Percentiles rank a stretch among this genome's conserved stretches.
Conservation (phyloP, 2,888 invertebrate genomes). For the Synanthedon myopaeformis region DNA sequence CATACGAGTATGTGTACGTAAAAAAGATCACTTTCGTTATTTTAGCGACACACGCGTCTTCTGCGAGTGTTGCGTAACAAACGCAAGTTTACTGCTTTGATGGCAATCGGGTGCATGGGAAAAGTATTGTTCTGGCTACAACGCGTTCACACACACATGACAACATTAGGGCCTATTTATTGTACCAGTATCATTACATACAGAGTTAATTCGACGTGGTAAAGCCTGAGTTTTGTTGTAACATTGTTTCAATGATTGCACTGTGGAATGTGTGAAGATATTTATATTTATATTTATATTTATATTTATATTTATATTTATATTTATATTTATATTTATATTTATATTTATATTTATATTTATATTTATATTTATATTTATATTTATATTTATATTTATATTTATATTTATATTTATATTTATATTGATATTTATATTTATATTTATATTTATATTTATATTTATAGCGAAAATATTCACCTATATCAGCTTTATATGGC, state of each 20-base stretch:
- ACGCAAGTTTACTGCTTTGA: constrained; percentile 49
- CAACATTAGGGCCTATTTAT: constrained; percentile 21
- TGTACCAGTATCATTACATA: not conserved
- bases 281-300: too few relatives aligned
- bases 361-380: too few relatives aligned
- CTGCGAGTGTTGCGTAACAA: constrained; percentile 43
- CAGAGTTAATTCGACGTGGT: not conserved
- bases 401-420: too few relatives aligned
- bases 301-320: too few relatives aligned
- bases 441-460: too few relatives aligned
- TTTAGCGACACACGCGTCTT: constrained; percentile 46
- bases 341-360: too few relatives aligned
- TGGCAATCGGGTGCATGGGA: constrained; percentile 60
- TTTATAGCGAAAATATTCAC: too few relatives aligned
- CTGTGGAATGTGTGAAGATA: too few relatives aligned
- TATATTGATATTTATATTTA: too few relatives aligned
- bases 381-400: too few relatives aligned
- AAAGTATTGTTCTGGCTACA: constrained; percentile 35
- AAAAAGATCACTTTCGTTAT: constrained; percentile 52
- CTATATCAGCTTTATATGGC: too few relatives aligned
- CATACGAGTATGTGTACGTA: constrained; percentile 20
- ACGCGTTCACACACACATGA: not conserved
- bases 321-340: too few relatives aligned
- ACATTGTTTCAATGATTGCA: not conserved
- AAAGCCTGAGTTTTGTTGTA: not conserved